phyloP scores from a whole-genome alignment of 2,113 vertebrate genomes.

The Calyptommatus sinebrachiatus region DNA sequence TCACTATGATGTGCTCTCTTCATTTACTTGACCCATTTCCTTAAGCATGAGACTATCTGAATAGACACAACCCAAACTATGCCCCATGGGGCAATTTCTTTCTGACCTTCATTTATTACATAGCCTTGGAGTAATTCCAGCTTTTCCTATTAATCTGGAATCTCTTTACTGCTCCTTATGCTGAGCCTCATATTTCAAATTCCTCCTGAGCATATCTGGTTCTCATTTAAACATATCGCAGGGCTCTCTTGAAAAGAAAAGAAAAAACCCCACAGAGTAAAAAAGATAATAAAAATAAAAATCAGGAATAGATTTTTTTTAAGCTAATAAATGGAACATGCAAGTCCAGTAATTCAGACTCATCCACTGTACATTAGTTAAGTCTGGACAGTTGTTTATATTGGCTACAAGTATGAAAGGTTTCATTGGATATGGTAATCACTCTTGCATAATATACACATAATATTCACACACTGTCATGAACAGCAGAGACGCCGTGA shows the following conservation, averaged over 20 bases:
- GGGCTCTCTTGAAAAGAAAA: slow-evolving; percentile 15
- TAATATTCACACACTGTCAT: slow-evolving; percentile 63
- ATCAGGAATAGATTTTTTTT: slow-evolving; percentile 58
- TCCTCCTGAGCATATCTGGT: slow-evolving; percentile 61
- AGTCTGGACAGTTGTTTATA: slow-evolving; percentile 59
- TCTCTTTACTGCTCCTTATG: slow-evolving; percentile 57
- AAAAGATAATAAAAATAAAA: slow-evolving; percentile 34
- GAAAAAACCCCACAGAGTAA: not conserved
- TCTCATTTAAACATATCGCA: slow-evolving; percentile 65
- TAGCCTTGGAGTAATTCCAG: not conserved
- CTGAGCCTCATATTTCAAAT: slow-evolving; percentile 70
- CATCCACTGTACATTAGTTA: slow-evolving; percentile 45
- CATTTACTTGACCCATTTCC: slow-evolving; percentile 16
- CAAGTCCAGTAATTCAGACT: slow-evolving; percentile 60
- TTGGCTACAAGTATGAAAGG: slow-evolving; percentile 58
- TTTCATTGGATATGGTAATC: slow-evolving; percentile 58
- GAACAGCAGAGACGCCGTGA: slow-evolving; percentile 49
- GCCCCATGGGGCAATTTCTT: slow-evolving; percentile 18
- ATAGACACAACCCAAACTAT: not conserved
- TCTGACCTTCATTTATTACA: slow-evolving; percentile 49
- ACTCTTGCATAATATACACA: slow-evolving; percentile 63
- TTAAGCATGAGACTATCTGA: not conserved
- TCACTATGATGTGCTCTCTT: fast-evolving
- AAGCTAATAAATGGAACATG: slow-evolving; percentile 64
- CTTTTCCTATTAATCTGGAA: slow-evolving; percentile 55